phyloP scores from a whole-genome alignment of 2,888 invertebrate genomes.

The Agrotis segetum region DNA sequence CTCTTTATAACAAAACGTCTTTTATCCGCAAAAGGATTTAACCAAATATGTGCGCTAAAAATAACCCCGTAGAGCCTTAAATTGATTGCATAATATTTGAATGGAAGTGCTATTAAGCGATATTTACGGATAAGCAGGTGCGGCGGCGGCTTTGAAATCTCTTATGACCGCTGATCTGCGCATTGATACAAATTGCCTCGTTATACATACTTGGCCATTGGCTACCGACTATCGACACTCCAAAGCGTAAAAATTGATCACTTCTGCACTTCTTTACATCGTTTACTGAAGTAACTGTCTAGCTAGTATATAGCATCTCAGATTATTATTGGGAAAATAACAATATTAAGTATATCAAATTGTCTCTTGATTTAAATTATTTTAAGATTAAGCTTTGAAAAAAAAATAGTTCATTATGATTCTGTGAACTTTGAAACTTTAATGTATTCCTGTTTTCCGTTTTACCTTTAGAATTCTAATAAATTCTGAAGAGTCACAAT shows the following conservation, averaged over 20 bases:
- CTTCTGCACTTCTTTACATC: slow-evolving; percentile 38
- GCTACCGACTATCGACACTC: slow-evolving; percentile 55
- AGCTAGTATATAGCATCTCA: slow-evolving; percentile 8
- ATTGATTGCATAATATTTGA: slow-evolving; percentile 32
- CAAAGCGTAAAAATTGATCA: slow-evolving; percentile 47
- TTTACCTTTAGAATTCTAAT: slow-evolving; percentile 22
- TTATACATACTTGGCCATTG: slow-evolving; percentile 72
- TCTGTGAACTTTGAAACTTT: slow-evolving; percentile 22
- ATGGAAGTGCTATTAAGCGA: slow-evolving; percentile 77
- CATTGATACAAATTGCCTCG: slow-evolving; percentile 86
- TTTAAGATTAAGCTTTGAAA: not conserved
- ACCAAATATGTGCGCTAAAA: slow-evolving; percentile 57
- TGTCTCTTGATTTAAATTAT: not conserved
- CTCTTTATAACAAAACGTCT: slow-evolving; percentile 61
- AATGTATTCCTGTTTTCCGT: slow-evolving; percentile 26
- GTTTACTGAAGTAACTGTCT: slow-evolving; percentile 14
- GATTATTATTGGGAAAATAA: not conserved
- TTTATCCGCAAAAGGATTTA: slow-evolving; percentile 41
- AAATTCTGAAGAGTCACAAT: slow-evolving; percentile 42
- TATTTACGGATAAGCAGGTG: slow-evolving; percentile 85
- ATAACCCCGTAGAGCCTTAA: slow-evolving; percentile 43
- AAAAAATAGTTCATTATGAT: not conserved
- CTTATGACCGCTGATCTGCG: slow-evolving; percentile 79
- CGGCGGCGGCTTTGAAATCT: slow-evolving; percentile 83
- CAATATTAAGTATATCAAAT: not conserved